These are phyloP conservation scores for Chamaea fasciata DNA, from an alignment of 2,113 vertebrate genomes.

Conservation along the genomic window DNA sequence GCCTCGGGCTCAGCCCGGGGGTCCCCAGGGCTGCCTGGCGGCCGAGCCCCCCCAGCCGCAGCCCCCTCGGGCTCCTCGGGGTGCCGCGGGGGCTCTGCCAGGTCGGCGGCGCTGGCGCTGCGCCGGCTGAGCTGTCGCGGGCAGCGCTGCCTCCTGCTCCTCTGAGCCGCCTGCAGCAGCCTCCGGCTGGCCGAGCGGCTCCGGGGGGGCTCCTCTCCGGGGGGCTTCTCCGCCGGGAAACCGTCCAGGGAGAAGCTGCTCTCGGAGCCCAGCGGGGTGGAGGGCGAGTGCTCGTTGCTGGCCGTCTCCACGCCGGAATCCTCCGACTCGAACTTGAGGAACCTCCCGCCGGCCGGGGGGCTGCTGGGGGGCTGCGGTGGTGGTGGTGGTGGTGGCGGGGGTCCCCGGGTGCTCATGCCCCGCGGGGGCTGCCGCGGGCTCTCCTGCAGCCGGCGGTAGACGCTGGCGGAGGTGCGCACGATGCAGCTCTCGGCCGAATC, in stretches of 20 bases:
- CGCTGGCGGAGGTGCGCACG: slow-evolving; percentile 53
- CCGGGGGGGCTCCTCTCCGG: not conserved
- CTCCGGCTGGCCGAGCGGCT: slow-evolving; percentile 31
- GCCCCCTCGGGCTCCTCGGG: accelerated
- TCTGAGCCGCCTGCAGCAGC: slow-evolving; percentile 45
- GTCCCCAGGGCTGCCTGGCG: accelerated
- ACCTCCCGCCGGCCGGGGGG: not conserved
- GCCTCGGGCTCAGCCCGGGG: not conserved
- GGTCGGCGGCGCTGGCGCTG: not conserved
- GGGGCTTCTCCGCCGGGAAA: not conserved
- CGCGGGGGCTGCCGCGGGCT: not conserved
- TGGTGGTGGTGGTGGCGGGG: not conserved
- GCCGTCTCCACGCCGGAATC: slow-evolving; percentile 87
- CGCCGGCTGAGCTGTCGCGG: not conserved
- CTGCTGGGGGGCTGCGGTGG: not conserved
- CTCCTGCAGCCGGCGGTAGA: slow-evolving; percentile 63
- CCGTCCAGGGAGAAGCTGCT: slow-evolving; percentile 35
- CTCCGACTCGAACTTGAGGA: slow-evolving; percentile 78
- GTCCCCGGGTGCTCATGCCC: not conserved
- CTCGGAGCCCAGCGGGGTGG: slow-evolving; percentile 41
- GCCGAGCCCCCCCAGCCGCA: not conserved
- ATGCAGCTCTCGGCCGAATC: slow-evolving; percentile 39
- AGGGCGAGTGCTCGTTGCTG: slow-evolving; percentile 54
- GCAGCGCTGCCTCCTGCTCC: not conserved
- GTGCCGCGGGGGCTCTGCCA: not conserved